Evolutionary conservation across 2,888 invertebrate species (phyloP), one percentile per base, ranked within the genome.

Genomic region (Cistogaster globosa): DNA sequence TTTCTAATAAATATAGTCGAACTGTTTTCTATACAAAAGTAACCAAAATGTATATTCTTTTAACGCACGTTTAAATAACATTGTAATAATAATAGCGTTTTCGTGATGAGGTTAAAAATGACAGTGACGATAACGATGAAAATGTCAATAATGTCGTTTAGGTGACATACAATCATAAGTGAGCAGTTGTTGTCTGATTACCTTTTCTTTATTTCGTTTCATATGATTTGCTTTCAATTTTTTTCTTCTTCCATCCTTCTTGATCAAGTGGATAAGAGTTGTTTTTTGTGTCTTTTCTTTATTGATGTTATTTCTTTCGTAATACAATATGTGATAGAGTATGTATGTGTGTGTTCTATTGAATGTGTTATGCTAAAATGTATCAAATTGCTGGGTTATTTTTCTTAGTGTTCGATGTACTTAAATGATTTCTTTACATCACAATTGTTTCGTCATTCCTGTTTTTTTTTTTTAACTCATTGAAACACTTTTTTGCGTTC

Each of bases 141-240:
- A 48, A 60, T 74, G 80, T 58, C 48, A 51, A 80, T 71, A 75
- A 76, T 76, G 76, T 68, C 76, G 75, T 83, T 79, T 62, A 80
- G 80, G 83, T 86, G 86, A 80, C 83, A 86, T 58, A 77, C 79
- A 83, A 72, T 83, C 72, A 76, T 86, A 80, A 83, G 83, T 86
- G 80, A 86, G 80, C 86, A 86, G 77, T 83, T 84, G 72, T 42
- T 76, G 75, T 58, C 51, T 69, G 51, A 32, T 51, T 83, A 16
- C 55, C 65, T 69, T 45, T 36, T 36, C 11, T 36, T 22, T 22
- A 72, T 77, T 58, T 32, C 38, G 20, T 42, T 80, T 68, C 22
- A 69, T 65, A 63, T 72, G 53, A 53, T 55, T 55, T 38, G 36
- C 36, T 14, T 53, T 65, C n/a, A n/a, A 7, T 60, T 62, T 60